Evolutionary conservation across 2,113 vertebrate genomes (phyloP), one percentile per base, ranked within the genome.

Genomic region (Phrynocephalus versicolor): DNA sequence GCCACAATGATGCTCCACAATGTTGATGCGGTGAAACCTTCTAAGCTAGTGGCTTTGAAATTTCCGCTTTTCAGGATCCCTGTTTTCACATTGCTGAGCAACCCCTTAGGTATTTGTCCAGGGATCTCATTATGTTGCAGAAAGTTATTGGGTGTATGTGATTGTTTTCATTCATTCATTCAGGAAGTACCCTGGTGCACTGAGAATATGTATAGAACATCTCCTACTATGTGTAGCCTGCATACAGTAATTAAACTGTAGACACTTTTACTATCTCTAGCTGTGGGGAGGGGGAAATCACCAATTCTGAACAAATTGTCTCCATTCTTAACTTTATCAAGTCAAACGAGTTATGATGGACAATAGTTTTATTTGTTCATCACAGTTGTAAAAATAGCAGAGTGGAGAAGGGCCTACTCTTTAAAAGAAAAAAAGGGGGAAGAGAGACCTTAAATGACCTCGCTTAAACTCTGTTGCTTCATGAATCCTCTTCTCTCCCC

Each of bases 11-110:
- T 73, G 19, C 23, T 73, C 21, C 8, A 25, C 35, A 39, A 70
- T 35, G 14, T 70, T 70, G 67, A n/a, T 70, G 10, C 76, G 84
- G 86, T 90, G 77, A 51, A 85, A 45, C 80, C 58, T 85, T 75
- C 83, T 60, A 90, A 89, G 87, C 62, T 19, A 12, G 75, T 4
- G 2, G 16, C 57, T 58, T 77, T 58, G 8, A 35, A 77, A 21
- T 16, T 58, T 35, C 23, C 39, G 57, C 3, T 3, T 51, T 55
- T 67, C 30, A 51, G 30, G 30, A 27, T 21, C 41, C 45, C 16
- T 19, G 8, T 21, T 8, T 18, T 30, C 10, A 51, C 9, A 55
- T 23, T 21, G 37, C 64, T 51, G 39, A 45, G n/a, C 3, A 69
- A 69, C 18, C 30, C 51, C 19, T 77, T 5, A 51, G 8, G n/a